Percentiles rank a stretch among this genome's conserved stretches.
These are phyloP conservation scores for Muscicapa comitata DNA, from an alignment of 2,797 vertebrate species.

Conservation along the genomic window DNA sequence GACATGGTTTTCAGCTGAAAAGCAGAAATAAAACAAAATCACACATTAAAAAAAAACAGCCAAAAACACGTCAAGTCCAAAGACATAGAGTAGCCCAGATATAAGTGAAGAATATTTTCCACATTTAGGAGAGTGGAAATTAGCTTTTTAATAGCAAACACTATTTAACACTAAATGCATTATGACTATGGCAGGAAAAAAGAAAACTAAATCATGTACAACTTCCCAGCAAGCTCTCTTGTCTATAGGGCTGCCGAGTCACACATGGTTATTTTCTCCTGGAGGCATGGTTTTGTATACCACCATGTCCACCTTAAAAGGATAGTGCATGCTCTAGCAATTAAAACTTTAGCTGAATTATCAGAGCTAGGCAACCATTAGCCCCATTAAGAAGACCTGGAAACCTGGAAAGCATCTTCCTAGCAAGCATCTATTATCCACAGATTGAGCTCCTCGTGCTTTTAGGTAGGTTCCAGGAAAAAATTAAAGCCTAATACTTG, in stretches of 20 bases:
- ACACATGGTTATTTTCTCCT: not conserved
- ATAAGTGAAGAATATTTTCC: not conserved
- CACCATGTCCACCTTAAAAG: not conserved
- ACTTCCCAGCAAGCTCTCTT: not conserved
- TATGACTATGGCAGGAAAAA: accelerated
- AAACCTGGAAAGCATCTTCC: not conserved
- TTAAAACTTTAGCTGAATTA: not conserved
- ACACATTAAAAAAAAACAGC: not conserved
- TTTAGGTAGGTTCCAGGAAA: not conserved
- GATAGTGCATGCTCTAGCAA: not conserved
- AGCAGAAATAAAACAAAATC: not conserved
- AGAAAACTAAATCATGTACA: not conserved
- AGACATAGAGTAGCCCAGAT: accelerated
- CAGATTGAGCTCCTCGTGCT: not conserved
- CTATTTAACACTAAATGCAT: not conserved
- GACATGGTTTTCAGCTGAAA: not conserved
- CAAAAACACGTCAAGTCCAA: not conserved
- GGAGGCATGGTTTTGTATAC: not conserved
- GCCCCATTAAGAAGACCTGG: not conserved
- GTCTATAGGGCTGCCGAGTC: not conserved
- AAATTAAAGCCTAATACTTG: not conserved
- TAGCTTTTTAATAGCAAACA: not conserved
- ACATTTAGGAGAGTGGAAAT: not conserved
- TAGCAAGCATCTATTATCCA: not conserved
- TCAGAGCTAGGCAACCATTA: not conserved